Base-by-base conservation (phyloP, 2,113 vertebrate species). In the Salvelinus namaycush region DNA sequence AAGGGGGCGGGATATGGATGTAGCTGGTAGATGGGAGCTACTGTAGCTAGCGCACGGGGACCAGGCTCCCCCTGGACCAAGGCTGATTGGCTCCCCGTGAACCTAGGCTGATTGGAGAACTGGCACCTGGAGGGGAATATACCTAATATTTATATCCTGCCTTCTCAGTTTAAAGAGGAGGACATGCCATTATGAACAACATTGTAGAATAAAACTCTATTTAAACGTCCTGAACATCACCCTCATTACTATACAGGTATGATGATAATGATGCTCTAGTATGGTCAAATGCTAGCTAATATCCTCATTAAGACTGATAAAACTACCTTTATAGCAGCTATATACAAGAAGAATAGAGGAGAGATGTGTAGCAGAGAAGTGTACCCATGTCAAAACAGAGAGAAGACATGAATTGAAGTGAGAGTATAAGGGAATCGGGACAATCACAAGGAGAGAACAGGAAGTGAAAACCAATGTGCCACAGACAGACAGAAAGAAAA, bases 41-140 rank as follows among this genome's bases (percentile, higher is more conserved):
- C 34, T 34, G 34, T 34, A 54, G 51, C 51, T 18, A 16, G 13
- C 4, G 73, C 88, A 87, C 75, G 83, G 90, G 91, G 89, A 91
- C 82, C 51, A 79, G 88, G 86, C 90, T 91, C 90, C 91, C 91
- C 77, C 81, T 73, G 87, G 91, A 91, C 87, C 79, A 34, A 57
- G 85, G 81, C 39, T 44, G 39, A 44, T 44, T 44, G 39, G 8
- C 39, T 44, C 39, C 39, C 39, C 2, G 39, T 44, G 39, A 44
- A 44, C 39, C 39, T 8, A 44, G 39, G 8, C 89, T 92, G 91
- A 92, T 92, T 92, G 91, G 85, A 91, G 89, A 88, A 88, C 81
- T 29, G 75, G 77, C 2, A 83, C 88, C 90, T 75, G 81, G 79
- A 83, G 88, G 83, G 9, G 81, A n/a, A 89, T 87, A 86, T 79